phyloP scores from a whole-genome alignment of 1,140 invertebrate genomes.

The Neodiprion fabricii region DNA sequence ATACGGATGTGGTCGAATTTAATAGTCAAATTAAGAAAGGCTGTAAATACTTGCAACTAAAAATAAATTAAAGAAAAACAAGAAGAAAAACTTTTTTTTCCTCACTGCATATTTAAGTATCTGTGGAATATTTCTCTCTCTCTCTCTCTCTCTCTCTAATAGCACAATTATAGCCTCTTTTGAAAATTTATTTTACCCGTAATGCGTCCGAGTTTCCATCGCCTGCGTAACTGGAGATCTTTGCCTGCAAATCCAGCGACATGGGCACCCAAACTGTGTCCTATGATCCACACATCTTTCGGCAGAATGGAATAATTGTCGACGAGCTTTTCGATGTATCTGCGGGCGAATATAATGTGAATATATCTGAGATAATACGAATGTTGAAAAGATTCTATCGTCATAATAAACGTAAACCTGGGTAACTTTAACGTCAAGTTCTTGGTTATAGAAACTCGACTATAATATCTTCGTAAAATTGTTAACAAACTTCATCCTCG shows the following conservation, averaged over 20 bases:
- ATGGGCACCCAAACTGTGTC: constrained; percentile 58
- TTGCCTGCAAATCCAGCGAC: constrained; percentile 57
- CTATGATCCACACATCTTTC: constrained; percentile 52
- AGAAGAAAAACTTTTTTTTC: background rate
- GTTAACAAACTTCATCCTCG: too few species aligned
- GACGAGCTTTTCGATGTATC: background rate
- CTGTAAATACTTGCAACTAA: too few species aligned
- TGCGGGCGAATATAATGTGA: background rate
- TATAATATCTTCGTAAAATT: too few species aligned
- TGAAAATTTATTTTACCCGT: constrained; percentile 31
- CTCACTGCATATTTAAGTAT: background rate
- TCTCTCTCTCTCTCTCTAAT: background rate
- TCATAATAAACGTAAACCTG: too few species aligned
- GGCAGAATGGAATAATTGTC: constrained; percentile 33
- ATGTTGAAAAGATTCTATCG: background rate
- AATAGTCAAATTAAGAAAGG: background rate
- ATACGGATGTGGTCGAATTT: background rate
- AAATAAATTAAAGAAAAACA: too few species aligned
- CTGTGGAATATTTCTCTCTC: background rate
- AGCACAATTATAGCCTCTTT: background rate
- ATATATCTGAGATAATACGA: background rate
- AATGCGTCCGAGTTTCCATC: constrained; percentile 43
- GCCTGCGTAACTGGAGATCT: constrained; percentile 51
- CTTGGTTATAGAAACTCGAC: too few species aligned
- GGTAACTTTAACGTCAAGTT: too few species aligned